These are phyloP conservation scores for Balanococcus diminutus DNA, from an alignment of 2,888 invertebrate genomes.

Conservation along the genomic window DNA sequence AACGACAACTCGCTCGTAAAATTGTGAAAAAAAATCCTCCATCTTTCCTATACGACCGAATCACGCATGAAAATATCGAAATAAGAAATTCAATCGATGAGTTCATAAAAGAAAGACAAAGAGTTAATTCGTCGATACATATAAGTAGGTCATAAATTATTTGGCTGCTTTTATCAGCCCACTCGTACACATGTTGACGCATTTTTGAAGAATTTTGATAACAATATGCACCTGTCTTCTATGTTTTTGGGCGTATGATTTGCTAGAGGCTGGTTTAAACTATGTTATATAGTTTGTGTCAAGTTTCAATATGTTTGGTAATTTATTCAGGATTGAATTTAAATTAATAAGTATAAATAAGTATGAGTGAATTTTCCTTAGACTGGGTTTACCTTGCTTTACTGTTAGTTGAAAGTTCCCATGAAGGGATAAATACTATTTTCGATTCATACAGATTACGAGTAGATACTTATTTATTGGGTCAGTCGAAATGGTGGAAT, in stretches of 20 bases:
- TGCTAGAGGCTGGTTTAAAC: background rate
- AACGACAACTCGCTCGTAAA: no score
- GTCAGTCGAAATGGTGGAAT: background rate
- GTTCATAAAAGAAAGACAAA: background rate
- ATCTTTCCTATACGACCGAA: no score
- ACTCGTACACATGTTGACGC: slow-evolving; percentile 9
- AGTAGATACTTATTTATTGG: background rate
- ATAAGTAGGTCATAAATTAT: background rate
- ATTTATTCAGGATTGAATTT: background rate
- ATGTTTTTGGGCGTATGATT: background rate
- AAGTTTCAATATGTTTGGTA: background rate
- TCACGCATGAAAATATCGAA: background rate
- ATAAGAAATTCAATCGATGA: background rate
- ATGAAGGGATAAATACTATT: background rate
- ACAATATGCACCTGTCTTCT: background rate
- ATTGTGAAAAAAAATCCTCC: no score
- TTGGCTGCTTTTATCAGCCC: background rate
- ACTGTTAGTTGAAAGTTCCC: background rate
- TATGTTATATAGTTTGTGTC: background rate
- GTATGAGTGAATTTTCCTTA: background rate
- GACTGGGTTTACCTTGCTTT: background rate
- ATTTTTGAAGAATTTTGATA: slow-evolving; percentile 11
- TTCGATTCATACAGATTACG: background rate
- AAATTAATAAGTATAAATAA: no score
- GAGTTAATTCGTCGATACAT: background rate